Evolutionary conservation across 2,113 vertebrate species (phyloP).

Genomic region (Stigmatopora argus): DNA sequence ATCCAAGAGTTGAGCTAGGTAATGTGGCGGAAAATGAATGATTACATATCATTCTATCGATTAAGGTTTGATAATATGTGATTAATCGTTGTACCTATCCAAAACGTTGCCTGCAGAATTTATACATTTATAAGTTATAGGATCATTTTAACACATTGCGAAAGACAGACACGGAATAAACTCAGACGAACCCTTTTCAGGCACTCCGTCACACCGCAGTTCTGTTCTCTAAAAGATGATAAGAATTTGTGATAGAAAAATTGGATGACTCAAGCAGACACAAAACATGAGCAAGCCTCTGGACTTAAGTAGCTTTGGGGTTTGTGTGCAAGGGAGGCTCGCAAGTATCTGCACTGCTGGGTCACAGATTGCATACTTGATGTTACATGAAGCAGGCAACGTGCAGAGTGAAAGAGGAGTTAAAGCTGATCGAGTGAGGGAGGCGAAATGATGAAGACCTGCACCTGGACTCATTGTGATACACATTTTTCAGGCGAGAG

Average conservation of each 20-base stretch:
- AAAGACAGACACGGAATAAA: neutral
- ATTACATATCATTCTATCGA: too few species aligned
- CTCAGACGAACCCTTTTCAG: neutral
- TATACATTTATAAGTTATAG: neutral
- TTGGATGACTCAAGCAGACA: neutral
- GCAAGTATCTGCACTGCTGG: constrained; percentile 1
- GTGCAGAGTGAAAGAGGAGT: neutral
- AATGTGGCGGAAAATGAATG: too few species aligned
- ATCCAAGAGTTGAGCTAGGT: neutral
- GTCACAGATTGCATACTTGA: constrained; percentile 11
- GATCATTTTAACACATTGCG: too few species aligned
- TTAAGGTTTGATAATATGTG: too few species aligned
- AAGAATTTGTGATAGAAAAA: constrained; percentile 12
- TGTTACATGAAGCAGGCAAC: constrained; percentile 5
- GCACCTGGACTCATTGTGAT: constrained; percentile 14
- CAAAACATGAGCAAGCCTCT: neutral
- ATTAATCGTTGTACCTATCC: too few species aligned
- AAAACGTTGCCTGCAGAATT: neutral
- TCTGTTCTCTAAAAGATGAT: neutral
- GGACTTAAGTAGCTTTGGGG: neutral
- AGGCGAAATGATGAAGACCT: constrained; percentile 8
- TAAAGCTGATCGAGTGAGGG: neutral
- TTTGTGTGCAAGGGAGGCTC: neutral
- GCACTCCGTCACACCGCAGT: neutral
- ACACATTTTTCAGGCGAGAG: constrained; percentile 9